These are phyloP conservation scores for Brachionus rubens DNA, from an alignment of 1,140 invertebrate species.

Conservation along the genomic window DNA sequence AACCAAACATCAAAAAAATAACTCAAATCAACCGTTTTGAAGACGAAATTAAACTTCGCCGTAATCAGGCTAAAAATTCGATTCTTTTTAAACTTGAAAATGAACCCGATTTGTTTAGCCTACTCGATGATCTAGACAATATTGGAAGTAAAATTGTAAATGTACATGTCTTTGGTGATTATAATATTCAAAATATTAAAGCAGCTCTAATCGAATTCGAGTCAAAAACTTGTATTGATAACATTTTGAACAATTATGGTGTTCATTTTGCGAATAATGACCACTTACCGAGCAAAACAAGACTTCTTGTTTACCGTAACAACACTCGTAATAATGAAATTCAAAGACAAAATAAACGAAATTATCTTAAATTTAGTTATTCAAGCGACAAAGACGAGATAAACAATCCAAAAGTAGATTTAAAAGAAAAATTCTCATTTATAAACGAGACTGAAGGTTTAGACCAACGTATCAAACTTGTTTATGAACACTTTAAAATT, in stretches of 20 bases:
- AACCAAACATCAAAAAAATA: not conserved
- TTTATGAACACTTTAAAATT: constrained; percentile 21
- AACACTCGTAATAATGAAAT: not conserved
- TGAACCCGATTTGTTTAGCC: not conserved
- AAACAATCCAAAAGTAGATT: not conserved
- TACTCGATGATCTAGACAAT: not conserved
- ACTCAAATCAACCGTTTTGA: not conserved
- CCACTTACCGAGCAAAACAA: constrained; percentile 4
- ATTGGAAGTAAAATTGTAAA: not conserved
- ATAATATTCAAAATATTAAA: not conserved
- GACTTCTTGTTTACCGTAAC: not conserved
- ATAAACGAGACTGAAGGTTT: not conserved
- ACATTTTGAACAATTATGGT: not conserved
- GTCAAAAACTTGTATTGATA: not conserved
- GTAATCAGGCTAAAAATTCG: constrained; percentile 16
- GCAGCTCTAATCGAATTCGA: constrained; percentile 8
- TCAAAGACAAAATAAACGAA: not conserved
- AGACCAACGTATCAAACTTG: not conserved
- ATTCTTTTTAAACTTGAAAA: constrained; percentile 36
- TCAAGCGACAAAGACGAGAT: not conserved
- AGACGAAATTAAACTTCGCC: not conserved
- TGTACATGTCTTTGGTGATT: not conserved
- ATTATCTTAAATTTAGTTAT: not conserved
- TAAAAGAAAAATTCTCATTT: constrained; percentile 28
- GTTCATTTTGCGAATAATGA: not conserved